Percentiles rank a stretch among this genome's conserved stretches.
These are phyloP conservation scores for Aspidiotus destructor DNA, from an alignment of 2,888 invertebrate genomes.

Conservation along the genomic window DNA sequence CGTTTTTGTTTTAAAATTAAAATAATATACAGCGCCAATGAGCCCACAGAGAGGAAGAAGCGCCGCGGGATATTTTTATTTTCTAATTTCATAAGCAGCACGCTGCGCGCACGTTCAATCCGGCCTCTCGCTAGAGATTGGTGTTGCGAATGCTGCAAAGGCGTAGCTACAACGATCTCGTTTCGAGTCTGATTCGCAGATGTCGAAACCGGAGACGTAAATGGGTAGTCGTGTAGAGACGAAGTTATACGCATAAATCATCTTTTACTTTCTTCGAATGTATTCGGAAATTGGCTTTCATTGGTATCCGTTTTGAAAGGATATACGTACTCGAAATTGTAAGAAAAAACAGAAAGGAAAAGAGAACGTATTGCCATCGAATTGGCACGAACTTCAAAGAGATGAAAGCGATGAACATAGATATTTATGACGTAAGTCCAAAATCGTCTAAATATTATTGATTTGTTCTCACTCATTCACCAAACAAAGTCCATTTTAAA, in stretches of 20 bases:
- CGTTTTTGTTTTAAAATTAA: constrained; percentile 27
- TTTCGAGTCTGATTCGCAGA: background rate
- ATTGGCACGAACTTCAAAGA: no score
- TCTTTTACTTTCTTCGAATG: background rate
- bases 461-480: no score
- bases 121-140: constrained; percentile 9
- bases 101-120: constrained; percentile 15
- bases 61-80: background rate
- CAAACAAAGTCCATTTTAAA: no score
- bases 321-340: no score
- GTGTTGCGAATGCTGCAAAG: constrained; percentile 1
- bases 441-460: no score
- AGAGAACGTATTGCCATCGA: no score
- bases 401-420: no score
- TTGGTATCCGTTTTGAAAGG: background rate
- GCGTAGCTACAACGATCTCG: constrained; percentile 1
- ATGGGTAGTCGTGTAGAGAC: background rate
- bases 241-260: background rate
- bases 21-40: background rate
- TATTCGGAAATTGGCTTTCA: background rate
- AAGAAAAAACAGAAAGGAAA: no score
- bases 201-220: background rate
- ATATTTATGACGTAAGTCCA: no score
- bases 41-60: background rate
- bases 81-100: background rate